Conservation (phyloP, 2,888 invertebrate species). For the Carterocephalus palaemon region DNA sequence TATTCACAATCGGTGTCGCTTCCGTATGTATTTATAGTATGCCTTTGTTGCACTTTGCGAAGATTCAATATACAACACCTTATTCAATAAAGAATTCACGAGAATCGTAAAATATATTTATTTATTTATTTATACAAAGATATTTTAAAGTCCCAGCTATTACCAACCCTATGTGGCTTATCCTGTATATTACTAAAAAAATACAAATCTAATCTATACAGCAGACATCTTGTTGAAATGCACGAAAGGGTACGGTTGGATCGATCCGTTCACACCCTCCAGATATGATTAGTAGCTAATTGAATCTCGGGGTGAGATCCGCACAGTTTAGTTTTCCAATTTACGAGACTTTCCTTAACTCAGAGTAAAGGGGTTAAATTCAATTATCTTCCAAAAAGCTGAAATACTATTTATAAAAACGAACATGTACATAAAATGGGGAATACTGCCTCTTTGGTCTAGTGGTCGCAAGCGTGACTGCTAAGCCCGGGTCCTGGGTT, state of each 20-base stretch:
- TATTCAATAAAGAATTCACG: conserved; percentile 3
- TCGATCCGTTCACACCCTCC: conserved; percentile 74
- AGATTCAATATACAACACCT: conserved; percentile 23
- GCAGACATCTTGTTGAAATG: conserved; percentile 38
- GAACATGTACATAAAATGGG: conserved; percentile 37
- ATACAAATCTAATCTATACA: not conserved
- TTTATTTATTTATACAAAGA: not conserved
- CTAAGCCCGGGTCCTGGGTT: too few species aligned
- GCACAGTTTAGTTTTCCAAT: conserved; percentile 78
- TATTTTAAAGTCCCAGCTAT: conserved; percentile 3
- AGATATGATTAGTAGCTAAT: conserved; percentile 79
- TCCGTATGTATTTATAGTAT: conserved; percentile 40
- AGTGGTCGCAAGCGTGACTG: too few species aligned
- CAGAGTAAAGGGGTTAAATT: conserved; percentile 73
- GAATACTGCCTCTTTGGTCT: conserved; percentile 51
- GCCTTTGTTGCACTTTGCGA: conserved; percentile 34
- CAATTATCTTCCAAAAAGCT: conserved; percentile 65
- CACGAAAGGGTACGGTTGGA: conserved; percentile 54
- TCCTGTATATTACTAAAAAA: too few species aligned
- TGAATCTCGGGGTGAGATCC: conserved; percentile 76
- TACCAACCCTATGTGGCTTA: too few species aligned
- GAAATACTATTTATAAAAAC: conserved; percentile 58
- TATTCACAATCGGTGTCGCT: conserved; percentile 57
- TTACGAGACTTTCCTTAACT: conserved; percentile 72
- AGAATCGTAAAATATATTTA: not conserved